Base-by-base conservation (phyloP, 2,113 vertebrate genomes). In the Chloropsis hardwickii region DNA sequence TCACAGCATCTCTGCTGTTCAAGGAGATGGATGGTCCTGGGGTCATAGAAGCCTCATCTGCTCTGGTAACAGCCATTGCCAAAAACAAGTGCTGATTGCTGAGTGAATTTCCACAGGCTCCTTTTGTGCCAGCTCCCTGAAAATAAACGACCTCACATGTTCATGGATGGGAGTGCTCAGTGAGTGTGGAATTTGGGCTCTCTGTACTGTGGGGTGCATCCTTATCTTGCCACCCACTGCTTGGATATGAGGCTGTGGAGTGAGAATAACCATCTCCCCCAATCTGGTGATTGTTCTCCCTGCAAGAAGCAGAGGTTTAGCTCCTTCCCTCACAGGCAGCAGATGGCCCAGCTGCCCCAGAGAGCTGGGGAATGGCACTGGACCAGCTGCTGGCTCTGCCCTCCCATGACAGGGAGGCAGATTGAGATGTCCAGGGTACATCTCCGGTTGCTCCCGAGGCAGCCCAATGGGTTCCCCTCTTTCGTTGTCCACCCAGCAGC, bases 21-120 rank as follows among this genome's bases (percentile, higher is more conserved):
- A 4, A 54, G 60, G 71, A 40, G 88, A 95, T 57, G 61, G 24
- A 92, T 88, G 53, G 72, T 88, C 72, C 51, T 67, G 64, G 60
- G 88, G 82, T 92, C 92, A 77, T 2, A 44, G 31, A 35, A 92
- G 17, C 86, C 88, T 95, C 90, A 86, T 86, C 86, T 95, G 88
- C 82, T 77, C 1, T 6, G 3, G 67, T 47, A 92, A 65, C 56
- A 92, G n/a, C 80, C 78, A 81, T 35, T 33, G 89, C 73, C 82
- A 81, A 90, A 90, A 90, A 1, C 65, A 71, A 94, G 56, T 19
- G 44, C 81, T 69, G 65, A 92, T 51, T 88, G 76, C 86, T 78
- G 79, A 96, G 56, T 92, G 78, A 74, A 96, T 96, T 96, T 95
- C 51, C 94, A 88, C 60, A 78, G 56, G 51, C 72, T 92, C 18